Percentiles rank a stretch among this genome's conserved stretches.
phyloP scores from a whole-genome alignment of 2,797 vertebrate genomes.

The Linurgus olivaceus region DNA sequence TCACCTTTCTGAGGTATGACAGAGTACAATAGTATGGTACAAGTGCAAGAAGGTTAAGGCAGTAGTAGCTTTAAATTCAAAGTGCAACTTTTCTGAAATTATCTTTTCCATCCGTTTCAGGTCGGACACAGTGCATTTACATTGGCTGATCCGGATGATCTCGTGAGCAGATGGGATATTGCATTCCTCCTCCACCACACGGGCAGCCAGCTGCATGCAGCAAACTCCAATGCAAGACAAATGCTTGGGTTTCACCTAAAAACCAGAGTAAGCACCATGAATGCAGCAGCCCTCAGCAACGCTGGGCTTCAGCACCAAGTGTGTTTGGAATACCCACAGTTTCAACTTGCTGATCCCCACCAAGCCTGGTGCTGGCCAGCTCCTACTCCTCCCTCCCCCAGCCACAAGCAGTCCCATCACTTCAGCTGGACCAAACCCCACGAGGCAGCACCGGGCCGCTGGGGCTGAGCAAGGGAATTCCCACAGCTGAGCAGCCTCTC shows the following conservation, averaged over 20 bases:
- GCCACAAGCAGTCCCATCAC: neutral
- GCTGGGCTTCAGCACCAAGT: fast-evolving
- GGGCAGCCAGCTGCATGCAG: conserved; percentile 91
- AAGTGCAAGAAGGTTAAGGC: conserved; percentile 98
- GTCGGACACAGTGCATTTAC: conserved; percentile 94
- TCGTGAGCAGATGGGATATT: conserved; percentile 85
- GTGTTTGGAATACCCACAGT: fast-evolving
- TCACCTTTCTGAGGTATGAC: conserved; percentile 89
- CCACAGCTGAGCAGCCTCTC: neutral
- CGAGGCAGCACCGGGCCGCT: fast-evolving
- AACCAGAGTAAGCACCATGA: neutral
- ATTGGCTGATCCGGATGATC: conserved; percentile 95
- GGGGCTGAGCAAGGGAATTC: fast-evolving
- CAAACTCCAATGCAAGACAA: conserved; percentile 94
- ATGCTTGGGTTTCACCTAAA: conserved; percentile 92
- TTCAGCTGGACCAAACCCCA: neutral
- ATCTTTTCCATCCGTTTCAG: conserved; percentile 96
- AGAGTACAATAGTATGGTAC: conserved; percentile 87
- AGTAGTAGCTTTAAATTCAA: conserved; percentile 93
- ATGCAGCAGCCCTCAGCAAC: fast-evolving
- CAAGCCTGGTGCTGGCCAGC: too few relatives aligned
- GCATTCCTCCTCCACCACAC: conserved; percentile 88
- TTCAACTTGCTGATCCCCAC: neutral
- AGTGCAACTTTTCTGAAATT: conserved; percentile 91
- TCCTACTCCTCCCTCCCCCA: too few relatives aligned